These are phyloP conservation scores for Arion vulgaris DNA, from an alignment of 1,140 invertebrate species.

Conservation along the genomic window DNA sequence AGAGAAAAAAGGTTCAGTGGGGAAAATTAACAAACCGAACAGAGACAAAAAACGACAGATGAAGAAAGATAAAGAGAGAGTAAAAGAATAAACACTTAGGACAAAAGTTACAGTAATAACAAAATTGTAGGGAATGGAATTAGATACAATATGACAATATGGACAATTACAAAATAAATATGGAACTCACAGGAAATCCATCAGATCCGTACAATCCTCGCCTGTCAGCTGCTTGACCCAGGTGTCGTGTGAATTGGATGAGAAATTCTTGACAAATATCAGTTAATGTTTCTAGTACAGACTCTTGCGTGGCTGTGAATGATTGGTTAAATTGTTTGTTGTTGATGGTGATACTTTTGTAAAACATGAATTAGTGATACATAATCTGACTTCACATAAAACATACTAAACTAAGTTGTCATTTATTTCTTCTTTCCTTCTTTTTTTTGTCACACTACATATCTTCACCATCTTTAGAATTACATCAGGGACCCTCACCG, in stretches of 20 bases:
- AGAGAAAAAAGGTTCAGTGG: neutral
- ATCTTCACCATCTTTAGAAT: too few species aligned
- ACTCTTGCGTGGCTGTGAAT: conserved; percentile 72
- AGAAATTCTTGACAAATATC: conserved; percentile 76
- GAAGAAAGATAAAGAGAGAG: neutral
- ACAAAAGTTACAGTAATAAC: conserved; percentile 18
- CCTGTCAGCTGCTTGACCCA: conserved; percentile 75
- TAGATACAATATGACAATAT: neutral
- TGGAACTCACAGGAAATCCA: conserved; percentile 75
- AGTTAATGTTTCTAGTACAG: conserved; percentile 75
- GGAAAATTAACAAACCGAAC: too few species aligned
- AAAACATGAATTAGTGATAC: too few species aligned
- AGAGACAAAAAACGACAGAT: too few species aligned
- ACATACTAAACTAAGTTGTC: too few species aligned
- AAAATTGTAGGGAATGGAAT: neutral
- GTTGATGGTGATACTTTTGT: too few species aligned
- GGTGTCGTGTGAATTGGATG: conserved; percentile 74
- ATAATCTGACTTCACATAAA: too few species aligned
- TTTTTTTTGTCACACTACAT: too few species aligned
- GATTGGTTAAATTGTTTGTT: neutral
- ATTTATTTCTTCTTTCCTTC: too few species aligned
- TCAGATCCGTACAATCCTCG: conserved; percentile 67
- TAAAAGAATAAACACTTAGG: too few species aligned
- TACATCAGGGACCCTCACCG: too few species aligned
- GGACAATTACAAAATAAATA: neutral